Evolutionary conservation across 2,888 invertebrate genomes (phyloP), one percentile per base, ranked within the genome.

Genomic region (Glaucopsyche alexis): DNA sequence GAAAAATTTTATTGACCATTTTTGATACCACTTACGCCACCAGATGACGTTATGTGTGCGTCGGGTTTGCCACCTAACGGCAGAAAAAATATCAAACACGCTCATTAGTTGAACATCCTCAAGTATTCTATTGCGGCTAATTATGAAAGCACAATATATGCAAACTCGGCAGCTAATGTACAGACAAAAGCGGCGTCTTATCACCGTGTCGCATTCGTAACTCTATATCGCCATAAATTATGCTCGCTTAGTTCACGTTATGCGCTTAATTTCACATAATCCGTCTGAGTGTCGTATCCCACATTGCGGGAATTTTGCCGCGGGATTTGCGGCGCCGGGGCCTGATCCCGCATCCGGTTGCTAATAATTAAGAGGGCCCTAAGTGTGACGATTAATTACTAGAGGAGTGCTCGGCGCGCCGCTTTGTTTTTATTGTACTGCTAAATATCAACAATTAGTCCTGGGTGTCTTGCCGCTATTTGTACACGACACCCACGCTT

Each of bases 311-410:
- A 89, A 89, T 87, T 89, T 87, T 83, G 87, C 86, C 81, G 84
- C 79, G 84, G 84, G 87, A 87, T 87, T 87, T 86, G 85, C 79
- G 84, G 81, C 78, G 69, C 78, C 73, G 50, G 74, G 73, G 74
- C 70, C 89, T 91, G 91, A 89, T 87, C 89, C 81, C 86, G 91
- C 91, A 91, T 91, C 89, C 80, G 84, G 86, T 87, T 85, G 84
- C 87, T 85, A 87, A 89, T 91, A 92, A 91, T 91, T 88, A 86
- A 90, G 89, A 84, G 84, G 83, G 83, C 75, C 83, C 79, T 80
- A 86, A 88, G 88, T 86, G 86, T 87, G 83, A 82, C 86, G 84
- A 88, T 89, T 91, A 90, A 91, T 90, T 89, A 85, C 86, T 87
- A 89, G 89, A 88, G 87, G 85, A 84, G 83, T 83, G 82, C 84